Base-by-base conservation (phyloP, 2,888 invertebrate species). In the Charanyca ferruginea region DNA sequence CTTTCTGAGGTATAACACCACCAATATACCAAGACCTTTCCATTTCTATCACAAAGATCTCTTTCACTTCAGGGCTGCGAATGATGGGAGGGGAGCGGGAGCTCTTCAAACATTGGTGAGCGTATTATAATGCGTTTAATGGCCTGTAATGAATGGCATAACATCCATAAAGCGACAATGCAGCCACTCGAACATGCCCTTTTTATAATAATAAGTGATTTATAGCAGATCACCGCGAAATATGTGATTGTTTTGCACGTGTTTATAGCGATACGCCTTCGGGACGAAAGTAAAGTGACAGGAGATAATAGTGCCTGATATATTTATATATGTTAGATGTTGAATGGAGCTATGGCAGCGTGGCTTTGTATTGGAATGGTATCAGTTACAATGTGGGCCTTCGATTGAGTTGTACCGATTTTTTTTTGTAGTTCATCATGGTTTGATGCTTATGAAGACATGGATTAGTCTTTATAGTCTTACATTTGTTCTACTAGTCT, bases 121-220 rank as follows among this genome's bases (percentile, higher is more conserved):
- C 81, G 86, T 83, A 82, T 92, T 91, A 95, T 95, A 95, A 94
- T 94, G 90, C 92, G 91, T 93, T 95, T 94, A 95, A 95, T 95
- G 95, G 94, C 92, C 88, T 94, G 95, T 94, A 95, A 95, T 95
- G 95, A 94, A 95, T 94, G 91, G 93, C 89, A 93, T 94, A 94
- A 95, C 95, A 95, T 94, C 95, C 91, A 95, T 95, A 94, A 95
- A 93, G 89, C 89, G 89, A 95, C 95, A 95, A 95, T 94, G 91
- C 88, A 87, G 90, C 90, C 91, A 93, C 95, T 94, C 93, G 93
- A 94, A 94, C 89, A 90, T 89, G 93, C 91, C 91, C 92, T 90
- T 93, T 93, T 93, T 94, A 93, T 94, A 92, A 91, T 93, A 94
- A 91, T 90, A 86, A 85, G 86, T 95, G 95, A 95, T 95, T 95